These are phyloP conservation scores for Xylota sylvarum DNA, from an alignment of 2,888 invertebrate species.

Conservation along the genomic window DNA sequence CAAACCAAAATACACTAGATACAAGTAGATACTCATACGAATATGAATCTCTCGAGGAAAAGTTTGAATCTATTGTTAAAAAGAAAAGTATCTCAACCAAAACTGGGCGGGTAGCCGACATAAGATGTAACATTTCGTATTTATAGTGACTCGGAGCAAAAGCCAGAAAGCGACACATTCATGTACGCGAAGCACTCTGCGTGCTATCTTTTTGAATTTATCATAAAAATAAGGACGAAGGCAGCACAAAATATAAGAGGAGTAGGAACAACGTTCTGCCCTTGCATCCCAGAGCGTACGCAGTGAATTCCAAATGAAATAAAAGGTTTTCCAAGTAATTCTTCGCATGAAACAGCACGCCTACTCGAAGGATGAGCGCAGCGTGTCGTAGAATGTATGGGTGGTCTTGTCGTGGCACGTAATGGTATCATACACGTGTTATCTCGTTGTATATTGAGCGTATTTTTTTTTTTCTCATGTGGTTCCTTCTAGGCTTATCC, in stretches of 20 bases:
- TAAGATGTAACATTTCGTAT: constrained; percentile 23
- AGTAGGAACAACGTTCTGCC: background rate
- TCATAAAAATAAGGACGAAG: constrained; percentile 11
- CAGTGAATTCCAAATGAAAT: constrained; percentile 35
- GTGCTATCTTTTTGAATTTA: constrained; percentile 16
- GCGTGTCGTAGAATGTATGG: constrained; percentile 5
- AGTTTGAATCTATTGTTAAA: background rate
- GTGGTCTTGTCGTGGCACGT: constrained; percentile 19
- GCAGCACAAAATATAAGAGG: constrained; percentile 8
- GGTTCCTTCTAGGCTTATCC: background rate
- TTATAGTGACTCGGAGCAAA: constrained; percentile 15
- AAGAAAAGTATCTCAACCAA: constrained; percentile 1
- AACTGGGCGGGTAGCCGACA: background rate
- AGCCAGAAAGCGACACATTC: constrained; percentile 37
- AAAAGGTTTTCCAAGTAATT: constrained; percentile 24
- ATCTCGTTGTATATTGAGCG: constrained; percentile 27
- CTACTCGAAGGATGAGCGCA: constrained; percentile 2
- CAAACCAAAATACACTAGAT: background rate
- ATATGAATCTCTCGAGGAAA: background rate
- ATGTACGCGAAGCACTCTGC: constrained; percentile 11
- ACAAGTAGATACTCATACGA: background rate
- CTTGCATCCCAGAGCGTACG: background rate
- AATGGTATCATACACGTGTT: constrained; percentile 46
- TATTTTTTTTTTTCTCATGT: background rate
- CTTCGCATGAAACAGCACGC: background rate